Evolutionary conservation across 2,888 invertebrate genomes (phyloP).

Genomic region (Neoascia interrupta): DNA sequence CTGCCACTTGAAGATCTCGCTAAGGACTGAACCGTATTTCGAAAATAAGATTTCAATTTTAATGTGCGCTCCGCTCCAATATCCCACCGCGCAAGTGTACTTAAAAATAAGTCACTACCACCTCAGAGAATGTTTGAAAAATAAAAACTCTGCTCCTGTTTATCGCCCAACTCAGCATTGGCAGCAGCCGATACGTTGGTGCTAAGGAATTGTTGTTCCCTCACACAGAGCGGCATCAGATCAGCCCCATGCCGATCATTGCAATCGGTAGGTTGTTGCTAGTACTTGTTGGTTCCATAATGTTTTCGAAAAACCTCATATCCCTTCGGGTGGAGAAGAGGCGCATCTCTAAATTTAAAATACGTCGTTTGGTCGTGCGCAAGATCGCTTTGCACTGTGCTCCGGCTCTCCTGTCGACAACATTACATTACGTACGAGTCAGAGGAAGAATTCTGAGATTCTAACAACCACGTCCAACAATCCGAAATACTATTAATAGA

Average conservation of each 20-base stretch:
- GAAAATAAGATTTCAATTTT: constrained; percentile 77
- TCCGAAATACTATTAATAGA: constrained; percentile 59
- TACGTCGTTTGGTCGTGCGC: constrained; percentile 64
- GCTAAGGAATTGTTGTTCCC: constrained; percentile 57
- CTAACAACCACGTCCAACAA: constrained; percentile 29
- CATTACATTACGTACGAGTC: too few relatives aligned
- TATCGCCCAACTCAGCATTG: constrained; percentile 55
- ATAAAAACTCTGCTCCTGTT: constrained; percentile 48
- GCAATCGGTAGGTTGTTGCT: constrained; percentile 29
- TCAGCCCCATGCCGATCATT: constrained; percentile 64
- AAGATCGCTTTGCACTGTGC: constrained; percentile 46
- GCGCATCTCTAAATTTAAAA: constrained; percentile 66
- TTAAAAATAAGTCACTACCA: constrained; percentile 69
- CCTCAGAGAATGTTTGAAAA: constrained; percentile 60
- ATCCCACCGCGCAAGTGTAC: constrained; percentile 69
- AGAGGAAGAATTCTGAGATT: constrained; percentile 54
- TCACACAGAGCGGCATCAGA: constrained; percentile 51
- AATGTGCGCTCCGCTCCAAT: constrained; percentile 70
- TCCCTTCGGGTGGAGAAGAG: constrained; percentile 53
- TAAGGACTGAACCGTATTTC: constrained; percentile 77
- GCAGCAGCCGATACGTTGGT: constrained; percentile 62
- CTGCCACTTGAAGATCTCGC: constrained; percentile 78
- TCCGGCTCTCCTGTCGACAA: constrained; percentile 58
- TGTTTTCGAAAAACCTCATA: constrained; percentile 37
- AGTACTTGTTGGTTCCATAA: constrained; percentile 38